Evolutionary conservation across 2,888 invertebrate species (phyloP).

Genomic region (Cryptophagus acutangulus): DNA sequence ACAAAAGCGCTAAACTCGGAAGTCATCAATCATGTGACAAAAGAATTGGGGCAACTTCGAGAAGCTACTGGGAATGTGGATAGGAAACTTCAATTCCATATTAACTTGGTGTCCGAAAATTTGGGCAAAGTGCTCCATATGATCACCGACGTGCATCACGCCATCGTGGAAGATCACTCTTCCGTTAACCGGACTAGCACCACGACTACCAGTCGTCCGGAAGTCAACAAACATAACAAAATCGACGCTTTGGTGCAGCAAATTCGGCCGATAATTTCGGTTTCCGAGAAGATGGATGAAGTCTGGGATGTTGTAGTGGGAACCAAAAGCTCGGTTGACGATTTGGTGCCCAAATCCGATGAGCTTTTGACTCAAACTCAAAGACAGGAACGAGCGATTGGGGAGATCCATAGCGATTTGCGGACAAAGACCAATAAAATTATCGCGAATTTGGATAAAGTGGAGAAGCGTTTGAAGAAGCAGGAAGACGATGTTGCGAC

Average conservation of each 20-base stretch:
- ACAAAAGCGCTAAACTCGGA: conserved; percentile 79
- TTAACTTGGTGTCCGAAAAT: conserved; percentile 77
- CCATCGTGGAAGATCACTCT: conserved; percentile 70
- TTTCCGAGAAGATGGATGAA: conserved; percentile 86
- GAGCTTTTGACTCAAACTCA: conserved; percentile 80
- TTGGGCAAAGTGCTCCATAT: conserved; percentile 72
- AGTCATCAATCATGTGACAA: conserved; percentile 74
- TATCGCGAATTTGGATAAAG: conserved; percentile 81
- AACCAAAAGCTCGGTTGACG: conserved; percentile 82
- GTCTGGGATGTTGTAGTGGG: conserved; percentile 88
- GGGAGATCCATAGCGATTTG: conserved; percentile 78
- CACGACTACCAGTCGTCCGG: conserved; percentile 57
- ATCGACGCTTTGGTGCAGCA: conserved; percentile 75
- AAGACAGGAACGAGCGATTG: conserved; percentile 80
- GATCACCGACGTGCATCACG: conserved; percentile 78
- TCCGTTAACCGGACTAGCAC: conserved; percentile 45
- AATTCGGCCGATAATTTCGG: conserved; percentile 78
- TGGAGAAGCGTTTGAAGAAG: conserved; percentile 76
- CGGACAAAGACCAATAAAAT: conserved; percentile 79
- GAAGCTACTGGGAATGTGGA: conserved; percentile 74
- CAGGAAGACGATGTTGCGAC: conserved; percentile 80
- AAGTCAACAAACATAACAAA: conserved; percentile 59
- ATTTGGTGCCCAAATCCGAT: conserved; percentile 80
- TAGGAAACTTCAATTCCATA: conserved; percentile 78
- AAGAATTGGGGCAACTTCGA: conserved; percentile 73